Conservation (phyloP, 2,113 vertebrate genomes). For the Bubo bubo region DNA sequence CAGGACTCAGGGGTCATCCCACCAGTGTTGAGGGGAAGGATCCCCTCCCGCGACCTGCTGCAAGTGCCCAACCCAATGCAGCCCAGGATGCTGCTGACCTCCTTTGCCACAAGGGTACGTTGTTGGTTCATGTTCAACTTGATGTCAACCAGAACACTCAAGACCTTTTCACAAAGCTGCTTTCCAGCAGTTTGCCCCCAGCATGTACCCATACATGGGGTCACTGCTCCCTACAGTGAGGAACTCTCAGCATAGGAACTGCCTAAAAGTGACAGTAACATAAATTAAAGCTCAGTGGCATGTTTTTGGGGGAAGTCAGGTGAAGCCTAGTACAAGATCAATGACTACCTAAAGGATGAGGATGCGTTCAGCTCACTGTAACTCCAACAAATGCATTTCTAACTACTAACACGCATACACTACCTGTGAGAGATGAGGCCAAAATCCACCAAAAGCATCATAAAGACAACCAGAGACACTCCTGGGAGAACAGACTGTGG, state of each 20-base stretch:
- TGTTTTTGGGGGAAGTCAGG: background rate
- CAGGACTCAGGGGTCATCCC: background rate
- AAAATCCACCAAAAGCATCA: background rate
- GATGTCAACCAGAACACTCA: background rate
- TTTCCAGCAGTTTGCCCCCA: background rate
- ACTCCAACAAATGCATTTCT: background rate
- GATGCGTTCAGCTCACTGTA: background rate
- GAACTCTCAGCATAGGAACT: background rate
- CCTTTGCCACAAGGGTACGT: background rate
- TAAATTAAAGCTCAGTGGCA: background rate
- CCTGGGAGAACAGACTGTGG: background rate
- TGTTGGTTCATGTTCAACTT: background rate
- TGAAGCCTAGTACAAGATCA: background rate
- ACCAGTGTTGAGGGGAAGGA: background rate
- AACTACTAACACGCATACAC: fast-evolving
- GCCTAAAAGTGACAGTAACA: background rate
- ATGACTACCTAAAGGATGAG: background rate
- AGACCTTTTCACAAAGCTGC: background rate
- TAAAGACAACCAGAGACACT: background rate
- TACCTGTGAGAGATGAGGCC: background rate
- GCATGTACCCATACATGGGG: fast-evolving
- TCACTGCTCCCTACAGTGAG: background rate
- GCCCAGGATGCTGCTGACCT: background rate
- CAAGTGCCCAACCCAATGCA: background rate
- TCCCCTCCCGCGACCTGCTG: background rate